These are phyloP conservation scores for Acanthornis magna DNA, from an alignment of 2,797 vertebrate species.

Conservation along the genomic window DNA sequence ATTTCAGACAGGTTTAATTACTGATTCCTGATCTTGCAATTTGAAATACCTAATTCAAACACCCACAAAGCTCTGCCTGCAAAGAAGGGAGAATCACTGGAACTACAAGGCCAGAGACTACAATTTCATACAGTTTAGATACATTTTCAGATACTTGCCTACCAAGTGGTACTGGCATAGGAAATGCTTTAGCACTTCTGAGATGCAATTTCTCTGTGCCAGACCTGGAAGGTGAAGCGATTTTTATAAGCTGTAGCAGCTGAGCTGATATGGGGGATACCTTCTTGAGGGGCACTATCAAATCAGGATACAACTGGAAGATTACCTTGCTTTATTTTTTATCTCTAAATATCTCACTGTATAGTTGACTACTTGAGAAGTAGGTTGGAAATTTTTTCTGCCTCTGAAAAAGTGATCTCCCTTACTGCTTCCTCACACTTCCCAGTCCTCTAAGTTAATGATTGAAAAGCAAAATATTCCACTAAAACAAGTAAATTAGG, in stretches of 20 bases:
- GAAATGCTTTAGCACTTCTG: background rate
- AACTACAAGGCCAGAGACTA: background rate
- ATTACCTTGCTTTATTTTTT: background rate
- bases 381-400: background rate
- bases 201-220: background rate
- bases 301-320: background rate
- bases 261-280: background rate
- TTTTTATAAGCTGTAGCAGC: background rate
- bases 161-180: background rate
- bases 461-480: background rate
- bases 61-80: background rate
- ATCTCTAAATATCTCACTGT: background rate
- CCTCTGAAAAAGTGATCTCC: background rate
- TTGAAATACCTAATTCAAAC: background rate
- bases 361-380: background rate
- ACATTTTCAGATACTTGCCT: background rate
- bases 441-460: background rate
- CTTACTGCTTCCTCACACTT: background rate
- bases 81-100: background rate
- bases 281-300: background rate
- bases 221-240: background rate
- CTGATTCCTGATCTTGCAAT: background rate
- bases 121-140: background rate
- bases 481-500: background rate
- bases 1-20: background rate